phyloP scores from a whole-genome alignment of 1,140 invertebrate species.

The Bombus vancouverensis region DNA sequence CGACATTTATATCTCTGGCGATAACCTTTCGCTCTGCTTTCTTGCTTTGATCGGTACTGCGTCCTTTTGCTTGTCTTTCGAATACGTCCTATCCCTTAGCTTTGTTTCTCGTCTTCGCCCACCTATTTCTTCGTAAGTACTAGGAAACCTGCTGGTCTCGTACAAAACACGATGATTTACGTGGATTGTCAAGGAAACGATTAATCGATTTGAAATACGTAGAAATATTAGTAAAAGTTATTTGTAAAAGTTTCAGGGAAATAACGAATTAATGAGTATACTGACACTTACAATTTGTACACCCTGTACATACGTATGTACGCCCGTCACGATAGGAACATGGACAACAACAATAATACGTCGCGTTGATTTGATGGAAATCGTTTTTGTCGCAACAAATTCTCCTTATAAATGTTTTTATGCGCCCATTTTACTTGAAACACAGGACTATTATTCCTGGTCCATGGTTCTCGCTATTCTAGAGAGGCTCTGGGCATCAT shows the following conservation, averaged over 20 bases:
- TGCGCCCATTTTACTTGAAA: neutral
- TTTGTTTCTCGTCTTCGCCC: neutral
- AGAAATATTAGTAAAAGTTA: too few species aligned
- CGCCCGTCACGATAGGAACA: too few species aligned
- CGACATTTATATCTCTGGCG: slow-evolving; percentile 34
- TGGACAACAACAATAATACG: too few species aligned
- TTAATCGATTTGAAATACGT: too few species aligned
- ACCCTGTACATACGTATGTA: too few species aligned
- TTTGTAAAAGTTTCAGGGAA: too few species aligned
- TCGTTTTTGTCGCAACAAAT: neutral
- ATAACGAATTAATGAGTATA: too few species aligned
- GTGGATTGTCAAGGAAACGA: too few species aligned
- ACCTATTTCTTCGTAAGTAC: too few species aligned
- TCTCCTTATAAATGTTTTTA: neutral
- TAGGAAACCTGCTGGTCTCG: too few species aligned
- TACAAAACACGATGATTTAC: too few species aligned
- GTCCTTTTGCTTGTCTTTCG: neutral
- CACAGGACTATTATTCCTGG: neutral
- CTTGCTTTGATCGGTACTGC: neutral
- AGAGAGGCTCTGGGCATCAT: neutral
- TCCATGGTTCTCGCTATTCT: neutral
- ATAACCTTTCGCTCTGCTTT: slow-evolving; percentile 17
- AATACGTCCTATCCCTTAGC: neutral
- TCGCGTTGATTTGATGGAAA: neutral
- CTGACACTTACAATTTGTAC: too few species aligned